These are phyloP conservation scores for Crotalus horridus DNA, from an alignment of 2,113 vertebrate genomes.

Conservation along the genomic window DNA sequence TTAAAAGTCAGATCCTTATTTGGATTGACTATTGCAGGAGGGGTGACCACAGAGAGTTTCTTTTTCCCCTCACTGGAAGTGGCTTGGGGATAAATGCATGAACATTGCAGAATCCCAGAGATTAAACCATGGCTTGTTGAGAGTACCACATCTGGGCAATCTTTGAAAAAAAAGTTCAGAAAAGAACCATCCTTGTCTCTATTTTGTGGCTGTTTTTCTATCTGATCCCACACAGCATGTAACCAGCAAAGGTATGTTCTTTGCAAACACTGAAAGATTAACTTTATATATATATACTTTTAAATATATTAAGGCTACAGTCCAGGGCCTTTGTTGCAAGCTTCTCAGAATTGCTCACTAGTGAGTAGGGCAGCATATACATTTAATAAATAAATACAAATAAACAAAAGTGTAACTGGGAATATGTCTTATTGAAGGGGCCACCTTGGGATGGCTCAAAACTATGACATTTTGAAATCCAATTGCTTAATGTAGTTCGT, in stretches of 20 bases:
- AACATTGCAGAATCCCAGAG: background rate
- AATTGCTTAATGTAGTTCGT: background rate
- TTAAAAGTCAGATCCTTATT: conserved; percentile 43
- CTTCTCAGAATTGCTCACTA: background rate
- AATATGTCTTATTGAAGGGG: background rate
- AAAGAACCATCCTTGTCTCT: background rate
- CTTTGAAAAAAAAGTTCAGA: background rate
- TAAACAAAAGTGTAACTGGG: background rate
- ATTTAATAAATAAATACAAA: background rate
- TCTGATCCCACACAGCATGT: background rate
- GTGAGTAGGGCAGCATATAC: background rate
- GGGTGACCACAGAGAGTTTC: accelerated
- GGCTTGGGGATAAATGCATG: conserved; percentile 37
- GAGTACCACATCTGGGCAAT: background rate
- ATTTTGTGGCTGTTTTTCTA: background rate
- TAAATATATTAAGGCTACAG: background rate
- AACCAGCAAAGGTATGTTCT: conserved; percentile 40
- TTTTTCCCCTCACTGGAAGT: background rate
- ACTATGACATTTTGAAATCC: background rate
- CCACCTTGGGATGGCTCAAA: background rate
- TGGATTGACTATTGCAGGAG: background rate
- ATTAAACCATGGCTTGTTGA: background rate
- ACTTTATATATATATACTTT: background rate
- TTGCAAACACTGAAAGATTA: background rate
- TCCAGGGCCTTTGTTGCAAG: background rate